Base-by-base conservation (phyloP, 2,888 invertebrate species). In the Idaea aversata region DNA sequence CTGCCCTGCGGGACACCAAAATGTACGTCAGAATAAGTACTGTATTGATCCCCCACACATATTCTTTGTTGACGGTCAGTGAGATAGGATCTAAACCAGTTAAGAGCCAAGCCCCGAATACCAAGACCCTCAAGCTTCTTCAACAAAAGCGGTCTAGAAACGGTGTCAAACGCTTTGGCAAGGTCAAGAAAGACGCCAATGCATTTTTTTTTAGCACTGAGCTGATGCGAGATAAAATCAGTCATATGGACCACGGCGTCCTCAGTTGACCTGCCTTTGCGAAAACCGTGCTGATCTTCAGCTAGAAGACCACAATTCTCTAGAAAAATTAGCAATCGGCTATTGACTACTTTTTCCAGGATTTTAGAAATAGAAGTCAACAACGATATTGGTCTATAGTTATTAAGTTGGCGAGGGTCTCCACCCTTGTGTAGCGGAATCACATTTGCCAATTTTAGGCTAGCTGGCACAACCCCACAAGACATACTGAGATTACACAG, bases 321-420 rank as follows among this genome's bases (percentile, higher is more conserved):
- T 4, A 59, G 10, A 16, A 16, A 59, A 16, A 2, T 57, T 0
- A 59, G 59, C 5, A 66, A 59, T 59, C 61, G 36, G 47, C 38
- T 36, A 59, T 61, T 66, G 15, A 47, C 63, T 3, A 63, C 36
- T 10, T 64, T 60, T 60, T 61, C 61, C 35, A 64, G 61, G 4
- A 64, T 47, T 61, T 69, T 69, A 3, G 65, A 61, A 57, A 64
- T 57, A 25, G 47, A 57, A 7, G 34, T 16, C 5, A 63, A 57
- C 3, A 63, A 15, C 0, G 63, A 65, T n/a, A 72, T 72, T 5
- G 72, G 73, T 58, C 70, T 63, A 34, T 71, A 70, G 59, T 69
- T 72, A 15, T 34, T 57, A 7, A 62, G 58, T 1, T 25, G 25
- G 25, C 60, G 10, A 47, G 34, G 66, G 6, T 34, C 0, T 10